Evolutionary conservation across 2,888 invertebrate genomes (phyloP), one percentile per base, ranked within the genome.

Genomic region (Drosophila flavopinicola): DNA sequence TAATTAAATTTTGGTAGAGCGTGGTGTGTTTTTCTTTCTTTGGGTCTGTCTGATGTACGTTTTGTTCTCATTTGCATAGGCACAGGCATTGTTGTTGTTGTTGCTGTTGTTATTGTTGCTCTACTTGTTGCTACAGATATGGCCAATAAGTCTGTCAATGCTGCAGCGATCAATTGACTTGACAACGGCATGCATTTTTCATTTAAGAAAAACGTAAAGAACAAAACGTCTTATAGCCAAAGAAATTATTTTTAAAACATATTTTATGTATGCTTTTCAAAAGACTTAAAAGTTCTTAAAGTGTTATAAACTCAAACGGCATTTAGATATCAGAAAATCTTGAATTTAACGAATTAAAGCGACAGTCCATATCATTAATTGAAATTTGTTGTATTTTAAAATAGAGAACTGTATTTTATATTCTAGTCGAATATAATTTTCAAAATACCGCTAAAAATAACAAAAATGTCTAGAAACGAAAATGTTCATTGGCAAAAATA

Each of bases 1-100:
- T 86, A 84, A 84, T 88, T 86, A 84, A 79, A 84, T 87, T 80
- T 80, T 48, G 72, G 76, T 60, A 57, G 79, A 75, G 66, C 52
- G 51, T 56, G 63, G 41, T 49, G 48, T 58, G 33, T 53, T 30
- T 47, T 33, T 47, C 39, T 33, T n/a, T 37, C 10, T 49, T 24
- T 13, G 47, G 9, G 35, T 67, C 11, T 51, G 33, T n/a, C 29
- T 35, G 41, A 30, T 52, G 57, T 49, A 47, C 48, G 48, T 27
- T 41, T 20, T 64, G 66, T 48, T 48, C 71, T 56, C 71, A 75
- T 72, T 70, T 70, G 65, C 75, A 75, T 75, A 48, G 35, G 75
- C 70, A 64, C 75, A 75, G 29, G 45, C 63, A 15, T 57, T 67
- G 52, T 39, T 63, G 44, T 68, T 74, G 52, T 27, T 32, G 25